These are phyloP conservation scores for Pandemis corylana DNA, from an alignment of 2,888 invertebrate genomes.

Conservation along the genomic window DNA sequence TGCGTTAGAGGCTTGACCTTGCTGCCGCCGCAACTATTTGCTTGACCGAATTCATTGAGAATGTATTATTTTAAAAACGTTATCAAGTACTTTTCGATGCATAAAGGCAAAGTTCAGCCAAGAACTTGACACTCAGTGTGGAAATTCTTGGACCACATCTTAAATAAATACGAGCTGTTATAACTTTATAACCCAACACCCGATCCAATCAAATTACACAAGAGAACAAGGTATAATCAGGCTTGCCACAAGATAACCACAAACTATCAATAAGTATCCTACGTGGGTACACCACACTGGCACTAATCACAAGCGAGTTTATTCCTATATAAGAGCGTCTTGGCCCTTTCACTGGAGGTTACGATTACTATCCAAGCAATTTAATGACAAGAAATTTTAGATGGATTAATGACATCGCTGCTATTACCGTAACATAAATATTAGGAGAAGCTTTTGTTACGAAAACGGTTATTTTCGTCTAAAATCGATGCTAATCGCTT, in stretches of 20 bases:
- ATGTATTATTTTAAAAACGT: constrained; percentile 54
- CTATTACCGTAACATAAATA: background rate
- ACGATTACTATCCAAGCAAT: background rate
- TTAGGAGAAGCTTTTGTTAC: background rate
- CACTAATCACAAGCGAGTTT: background rate
- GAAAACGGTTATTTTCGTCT: background rate
- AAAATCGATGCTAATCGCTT: background rate
- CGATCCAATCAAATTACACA: constrained; percentile 10
- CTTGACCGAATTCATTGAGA: constrained; percentile 66
- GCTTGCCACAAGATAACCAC: constrained; percentile 5
- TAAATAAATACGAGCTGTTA: background rate
- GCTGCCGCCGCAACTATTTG: constrained; percentile 60
- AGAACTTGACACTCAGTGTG: background rate
- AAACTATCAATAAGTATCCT: constrained; percentile 5
- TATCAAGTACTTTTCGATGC: constrained; percentile 4
- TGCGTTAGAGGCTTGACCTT: constrained; percentile 63
- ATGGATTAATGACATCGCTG: background rate
- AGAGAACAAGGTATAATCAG: constrained; percentile 4
- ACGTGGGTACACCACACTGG: background rate
- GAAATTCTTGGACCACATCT: background rate
- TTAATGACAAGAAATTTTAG: background rate
- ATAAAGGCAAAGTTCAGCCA: background rate
- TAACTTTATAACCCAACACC: background rate
- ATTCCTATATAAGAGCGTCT: background rate
- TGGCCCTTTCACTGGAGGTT: background rate